These are phyloP conservation scores for Tribolium madens DNA, from an alignment of 1,140 invertebrate species.

Conservation along the genomic window DNA sequence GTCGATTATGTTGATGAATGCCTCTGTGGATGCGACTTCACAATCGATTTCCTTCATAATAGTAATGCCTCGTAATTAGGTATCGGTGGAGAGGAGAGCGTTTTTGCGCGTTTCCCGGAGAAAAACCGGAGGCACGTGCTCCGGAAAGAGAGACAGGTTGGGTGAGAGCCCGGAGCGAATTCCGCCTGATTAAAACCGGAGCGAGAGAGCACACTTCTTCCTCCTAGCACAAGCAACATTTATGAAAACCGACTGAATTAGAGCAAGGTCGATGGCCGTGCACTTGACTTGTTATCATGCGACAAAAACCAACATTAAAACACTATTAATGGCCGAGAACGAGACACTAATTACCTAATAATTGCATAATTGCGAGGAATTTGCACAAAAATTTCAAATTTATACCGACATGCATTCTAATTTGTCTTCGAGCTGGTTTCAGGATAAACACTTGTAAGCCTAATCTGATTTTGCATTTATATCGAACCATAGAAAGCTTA, in stretches of 20 bases:
- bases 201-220: constrained; percentile 43
- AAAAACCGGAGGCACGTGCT: constrained; percentile 42
- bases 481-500: too few relatives aligned
- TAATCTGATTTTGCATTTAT: too few relatives aligned
- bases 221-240: constrained; percentile 40
- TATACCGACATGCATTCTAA: background rate
- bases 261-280: constrained; percentile 46
- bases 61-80: background rate
- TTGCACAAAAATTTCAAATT: background rate
- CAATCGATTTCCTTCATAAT: constrained; percentile 39
- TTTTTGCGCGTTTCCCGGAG: constrained; percentile 28
- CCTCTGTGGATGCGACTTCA: constrained; percentile 13
- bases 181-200: constrained; percentile 48
- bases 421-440: too few relatives aligned
- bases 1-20: constrained; percentile 41
- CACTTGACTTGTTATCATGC: constrained; percentile 8
- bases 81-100: background rate
- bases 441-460: too few relatives aligned
- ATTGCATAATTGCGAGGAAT: constrained; percentile 21
- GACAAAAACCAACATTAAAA: constrained; percentile 5
- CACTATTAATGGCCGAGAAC: background rate
- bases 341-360: constrained; percentile 20
- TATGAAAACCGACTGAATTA: constrained; percentile 46
- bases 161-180: constrained; percentile 44
- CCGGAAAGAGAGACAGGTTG: constrained; percentile 46